Evolutionary conservation across 2,888 invertebrate species (phyloP).

Genomic region (Limnephilus lunatus): DNA sequence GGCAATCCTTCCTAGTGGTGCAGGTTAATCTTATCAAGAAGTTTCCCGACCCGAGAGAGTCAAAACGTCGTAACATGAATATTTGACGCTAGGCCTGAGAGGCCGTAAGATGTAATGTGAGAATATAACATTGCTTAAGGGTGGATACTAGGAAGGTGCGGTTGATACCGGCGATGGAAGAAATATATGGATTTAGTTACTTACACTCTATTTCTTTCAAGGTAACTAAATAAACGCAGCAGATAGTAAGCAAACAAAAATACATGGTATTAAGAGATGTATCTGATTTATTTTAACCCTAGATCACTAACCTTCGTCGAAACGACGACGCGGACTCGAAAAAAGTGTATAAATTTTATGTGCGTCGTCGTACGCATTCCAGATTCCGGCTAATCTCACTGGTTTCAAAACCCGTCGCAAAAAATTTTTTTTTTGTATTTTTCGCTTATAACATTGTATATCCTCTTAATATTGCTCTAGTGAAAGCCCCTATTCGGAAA

Average conservation of each 20-base stretch:
- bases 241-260: neutral
- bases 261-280: too few relatives aligned
- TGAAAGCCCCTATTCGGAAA: too few relatives aligned
- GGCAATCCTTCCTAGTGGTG: slow-evolving; percentile 45
- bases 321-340: too few relatives aligned
- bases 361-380: too few relatives aligned
- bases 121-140: slow-evolving; percentile 2
- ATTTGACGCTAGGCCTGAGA: slow-evolving; percentile 59
- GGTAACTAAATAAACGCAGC: neutral
- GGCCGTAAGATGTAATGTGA: slow-evolving; percentile 38
- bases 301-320: too few relatives aligned
- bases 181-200: neutral
- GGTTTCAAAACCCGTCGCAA: too few relatives aligned
- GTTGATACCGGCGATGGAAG: neutral
- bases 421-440: too few relatives aligned
- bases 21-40: slow-evolving; percentile 63
- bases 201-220: neutral
- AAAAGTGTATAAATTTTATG: too few relatives aligned
- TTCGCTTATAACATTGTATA: too few relatives aligned
- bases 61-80: slow-evolving; percentile 61
- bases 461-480: too few relatives aligned
- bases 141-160: neutral
- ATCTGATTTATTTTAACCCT: too few relatives aligned
- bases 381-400: too few relatives aligned
- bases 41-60: slow-evolving; percentile 56